These are phyloP conservation scores for Agrilus biguttatus DNA, from an alignment of 2,888 invertebrate species.

Conservation along the genomic window DNA sequence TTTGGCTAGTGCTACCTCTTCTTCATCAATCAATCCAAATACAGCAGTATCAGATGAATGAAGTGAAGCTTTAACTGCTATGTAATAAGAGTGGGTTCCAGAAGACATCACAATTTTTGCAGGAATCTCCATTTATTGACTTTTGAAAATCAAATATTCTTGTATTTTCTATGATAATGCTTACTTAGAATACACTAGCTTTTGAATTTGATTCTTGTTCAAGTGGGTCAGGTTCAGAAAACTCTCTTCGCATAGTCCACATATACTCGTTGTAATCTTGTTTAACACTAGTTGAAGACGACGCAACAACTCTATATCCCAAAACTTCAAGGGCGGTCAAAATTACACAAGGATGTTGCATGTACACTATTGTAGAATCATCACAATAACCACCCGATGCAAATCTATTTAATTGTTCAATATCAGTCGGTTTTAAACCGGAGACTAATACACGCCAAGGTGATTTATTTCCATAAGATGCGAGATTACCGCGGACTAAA, in stretches of 20 bases:
- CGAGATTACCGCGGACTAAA: slow-evolving; percentile 76
- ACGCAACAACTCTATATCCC: slow-evolving; percentile 78
- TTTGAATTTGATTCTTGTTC: slow-evolving; percentile 17
- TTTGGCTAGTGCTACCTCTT: slow-evolving; percentile 52
- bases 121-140: slow-evolving; percentile 26
- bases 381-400: slow-evolving; percentile 74
- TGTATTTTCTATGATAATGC: not conserved
- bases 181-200: slow-evolving; percentile 1
- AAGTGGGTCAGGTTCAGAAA: slow-evolving; percentile 65
- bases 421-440: slow-evolving; percentile 71
- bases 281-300: slow-evolving; percentile 72
- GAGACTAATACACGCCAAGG: slow-evolving; percentile 80
- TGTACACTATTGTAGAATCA: slow-evolving; percentile 72
- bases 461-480: slow-evolving; percentile 73
- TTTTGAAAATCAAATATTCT: slow-evolving; percentile 8
- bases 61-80: slow-evolving; percentile 66
- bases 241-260: slow-evolving; percentile 89
- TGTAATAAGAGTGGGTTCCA: slow-evolving; percentile 57
- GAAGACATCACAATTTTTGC: slow-evolving; percentile 29
- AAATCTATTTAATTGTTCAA: slow-evolving; percentile 70
- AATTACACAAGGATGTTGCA: slow-evolving; percentile 78
- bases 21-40: slow-evolving; percentile 60
- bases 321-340: slow-evolving; percentile 76
- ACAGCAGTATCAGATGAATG: slow-evolving; percentile 60
- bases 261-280: slow-evolving; percentile 83